Conservation (phyloP, 2,888 invertebrate species). For the Drosophila fulvimacula region DNA sequence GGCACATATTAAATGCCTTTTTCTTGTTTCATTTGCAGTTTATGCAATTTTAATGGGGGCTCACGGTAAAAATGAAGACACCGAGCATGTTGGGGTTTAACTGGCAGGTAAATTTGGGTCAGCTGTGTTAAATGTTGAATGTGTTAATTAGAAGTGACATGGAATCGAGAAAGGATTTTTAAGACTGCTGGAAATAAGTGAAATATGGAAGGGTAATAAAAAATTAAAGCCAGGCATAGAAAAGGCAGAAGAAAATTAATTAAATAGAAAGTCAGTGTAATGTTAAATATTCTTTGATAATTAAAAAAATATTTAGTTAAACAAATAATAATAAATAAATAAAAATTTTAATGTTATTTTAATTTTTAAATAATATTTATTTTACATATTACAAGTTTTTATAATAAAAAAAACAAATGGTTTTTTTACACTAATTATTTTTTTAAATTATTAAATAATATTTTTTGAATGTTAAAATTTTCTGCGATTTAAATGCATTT, state of each 20-base stretch:
- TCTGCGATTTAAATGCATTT: neutral
- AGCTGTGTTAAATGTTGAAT: conserved; percentile 28
- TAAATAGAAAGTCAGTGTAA: too few species aligned
- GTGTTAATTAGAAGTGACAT: conserved; percentile 54
- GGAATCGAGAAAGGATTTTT: conserved; percentile 46
- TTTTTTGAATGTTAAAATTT: too few species aligned
- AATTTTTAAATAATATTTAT: too few species aligned
- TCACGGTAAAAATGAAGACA: conserved; percentile 34
- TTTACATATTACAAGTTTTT: too few species aligned
- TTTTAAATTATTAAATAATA: too few species aligned
- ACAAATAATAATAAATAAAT: too few species aligned
- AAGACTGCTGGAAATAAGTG: neutral
- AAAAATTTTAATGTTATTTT: too few species aligned
- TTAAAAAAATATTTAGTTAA: too few species aligned
- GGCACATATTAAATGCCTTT: conserved; percentile 61
- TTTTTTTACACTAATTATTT: too few species aligned
- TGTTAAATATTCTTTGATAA: too few species aligned
- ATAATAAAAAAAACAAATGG: too few species aligned
- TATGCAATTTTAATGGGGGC: conserved; percentile 62
- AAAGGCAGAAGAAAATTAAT: too few species aligned
- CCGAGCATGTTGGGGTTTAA: neutral
- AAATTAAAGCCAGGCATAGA: neutral
- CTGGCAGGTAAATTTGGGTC: conserved; percentile 41
- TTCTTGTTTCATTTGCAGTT: conserved; percentile 59
- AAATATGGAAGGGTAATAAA: conserved; percentile 1